Conservation (phyloP, 2,888 invertebrate genomes). For the Entomobrya proxima region DNA sequence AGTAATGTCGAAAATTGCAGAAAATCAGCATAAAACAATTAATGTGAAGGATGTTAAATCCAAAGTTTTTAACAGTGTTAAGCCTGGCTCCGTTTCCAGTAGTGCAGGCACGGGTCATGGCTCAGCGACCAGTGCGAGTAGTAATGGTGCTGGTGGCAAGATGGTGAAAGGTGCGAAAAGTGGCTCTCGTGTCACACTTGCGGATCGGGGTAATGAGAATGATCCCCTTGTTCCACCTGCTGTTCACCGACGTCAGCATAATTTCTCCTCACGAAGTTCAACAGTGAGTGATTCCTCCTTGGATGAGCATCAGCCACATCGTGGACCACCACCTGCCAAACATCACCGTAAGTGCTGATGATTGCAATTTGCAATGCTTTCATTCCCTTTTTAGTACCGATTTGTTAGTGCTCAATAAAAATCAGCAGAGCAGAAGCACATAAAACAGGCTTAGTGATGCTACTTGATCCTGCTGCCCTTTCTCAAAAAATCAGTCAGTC, state of each 20-base stretch:
- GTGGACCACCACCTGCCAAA: constrained; percentile 55
- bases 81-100: neutral
- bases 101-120: neutral
- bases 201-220: constrained; percentile 50
- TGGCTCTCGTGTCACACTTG: constrained; percentile 39
- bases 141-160: constrained; percentile 24
- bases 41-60: constrained; percentile 90
- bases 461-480: too few species aligned
- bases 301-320: constrained; percentile 55
- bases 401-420: neutral
- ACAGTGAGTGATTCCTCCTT: constrained; percentile 67
- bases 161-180: constrained; percentile 46
- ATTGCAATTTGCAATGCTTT: too few species aligned
- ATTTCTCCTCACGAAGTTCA: constrained; percentile 69
- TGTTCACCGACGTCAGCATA: constrained; percentile 57
- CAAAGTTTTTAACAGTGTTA: constrained; percentile 80
- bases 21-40: constrained; percentile 83
- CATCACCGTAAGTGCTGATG: constrained; percentile 64
- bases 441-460: too few species aligned
- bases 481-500: too few species aligned
- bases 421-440: neutral
- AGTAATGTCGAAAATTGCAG: constrained; percentile 88
- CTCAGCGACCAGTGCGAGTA: neutral
- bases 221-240: constrained; percentile 56
- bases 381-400: neutral